Base-by-base conservation (phyloP, 2,888 invertebrate genomes). In the Diplazon laetatorius region DNA sequence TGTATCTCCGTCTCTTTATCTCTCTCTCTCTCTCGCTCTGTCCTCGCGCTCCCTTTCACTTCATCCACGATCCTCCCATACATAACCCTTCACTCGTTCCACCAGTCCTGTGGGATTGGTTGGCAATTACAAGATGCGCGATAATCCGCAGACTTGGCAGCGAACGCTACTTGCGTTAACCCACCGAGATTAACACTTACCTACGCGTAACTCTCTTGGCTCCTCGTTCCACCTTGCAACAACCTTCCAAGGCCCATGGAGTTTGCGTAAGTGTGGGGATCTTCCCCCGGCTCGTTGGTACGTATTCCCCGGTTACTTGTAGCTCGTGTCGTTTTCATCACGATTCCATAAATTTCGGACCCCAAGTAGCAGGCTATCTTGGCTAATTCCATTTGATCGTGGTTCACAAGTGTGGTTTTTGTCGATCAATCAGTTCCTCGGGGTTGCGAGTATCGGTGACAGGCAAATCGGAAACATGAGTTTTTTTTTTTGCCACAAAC, bases 81-180 rank as follows among this genome's bases (percentile, higher is more conserved):
- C 44, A 30, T 44, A 44, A 42, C 68, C 55, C 52, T 55, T 80
- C 80, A 70, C 62, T 77, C 69, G 60, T 68, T n/a, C 75, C 10
- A 78, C 72, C 70, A 57, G 63, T 39, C 69, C 60, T 16, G 50
- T 86, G 88, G 89, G 89, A 90, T 90, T 90, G 90, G 89, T 89
- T 90, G 90, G 90, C 90, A 90, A 90, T 90, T 90, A 90, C 90
- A 90, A 90, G 90, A 90, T 90, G 89, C 89, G 89, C 89, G 90
- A 90, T 90, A 90, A 90, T 90, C 90, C 89, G 87, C 89, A 89
- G 89, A 90, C 90, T 90, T 90, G 90, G 90, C 90, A 90, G 85
- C 87, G 84, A 87, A 83, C 85, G 85, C 87, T 83, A 83, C 88
- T 88, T 87, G 87, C 87, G 87, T 88, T 89, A 89, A 89, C 88